These are phyloP conservation scores for Teleogryllus oceanicus DNA, from an alignment of 2,888 invertebrate species.

Conservation along the genomic window DNA sequence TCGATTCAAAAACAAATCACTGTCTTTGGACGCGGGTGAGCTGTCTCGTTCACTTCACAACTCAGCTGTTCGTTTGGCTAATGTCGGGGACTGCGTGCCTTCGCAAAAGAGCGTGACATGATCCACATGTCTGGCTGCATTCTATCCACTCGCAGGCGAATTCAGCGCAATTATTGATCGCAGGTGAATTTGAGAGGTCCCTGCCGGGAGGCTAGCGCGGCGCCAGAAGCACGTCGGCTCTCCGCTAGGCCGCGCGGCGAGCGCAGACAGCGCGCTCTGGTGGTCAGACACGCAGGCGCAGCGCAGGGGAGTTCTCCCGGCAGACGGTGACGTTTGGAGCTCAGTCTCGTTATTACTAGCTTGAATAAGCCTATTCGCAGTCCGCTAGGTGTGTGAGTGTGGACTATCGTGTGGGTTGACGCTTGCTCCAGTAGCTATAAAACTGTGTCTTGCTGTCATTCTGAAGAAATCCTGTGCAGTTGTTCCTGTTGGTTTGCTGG, in stretches of 20 bases:
- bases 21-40: background rate
- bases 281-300: slow-evolving; percentile 6
- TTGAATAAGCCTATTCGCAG: slow-evolving; percentile 5
- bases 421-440: background rate
- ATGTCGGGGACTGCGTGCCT: too few relatives aligned
- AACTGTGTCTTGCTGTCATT: background rate
- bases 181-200: background rate
- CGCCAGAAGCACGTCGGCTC: background rate
- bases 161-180: background rate
- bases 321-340: slow-evolving; percentile 4
- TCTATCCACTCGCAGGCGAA: background rate
- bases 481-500: background rate
- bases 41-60: background rate
- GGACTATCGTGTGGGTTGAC: background rate
- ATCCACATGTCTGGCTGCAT: background rate
- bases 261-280: background rate
- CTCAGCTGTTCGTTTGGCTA: too few relatives aligned
- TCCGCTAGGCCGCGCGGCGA: background rate
- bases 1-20: background rate
- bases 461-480: background rate
- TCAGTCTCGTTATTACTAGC: background rate
- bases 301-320: background rate
- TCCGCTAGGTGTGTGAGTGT: slow-evolving; percentile 2
- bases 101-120: too few relatives aligned
- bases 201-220: slow-evolving; percentile 8